Evolutionary conservation across 2,113 vertebrate species (phyloP).

Genomic region (Seriola dumerili): DNA sequence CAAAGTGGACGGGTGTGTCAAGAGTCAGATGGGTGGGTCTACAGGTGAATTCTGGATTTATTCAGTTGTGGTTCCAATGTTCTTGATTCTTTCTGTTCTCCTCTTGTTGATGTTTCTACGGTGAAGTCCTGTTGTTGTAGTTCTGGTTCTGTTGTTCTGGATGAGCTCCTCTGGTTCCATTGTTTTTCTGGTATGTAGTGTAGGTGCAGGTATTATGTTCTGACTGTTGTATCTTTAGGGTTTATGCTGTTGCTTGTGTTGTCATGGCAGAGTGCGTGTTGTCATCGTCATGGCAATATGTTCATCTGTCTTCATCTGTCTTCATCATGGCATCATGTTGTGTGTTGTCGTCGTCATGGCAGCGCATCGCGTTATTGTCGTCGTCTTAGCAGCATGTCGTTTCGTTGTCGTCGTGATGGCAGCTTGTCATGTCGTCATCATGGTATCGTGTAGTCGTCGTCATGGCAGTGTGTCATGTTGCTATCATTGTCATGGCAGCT

Average conservation of each 20-base stretch:
- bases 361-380: background rate
- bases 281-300: background rate
- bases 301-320: too few species aligned
- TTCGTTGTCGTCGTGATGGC: background rate
- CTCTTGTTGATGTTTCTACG: background rate
- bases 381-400: too few species aligned
- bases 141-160: background rate
- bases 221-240: background rate
- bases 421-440: too few species aligned
- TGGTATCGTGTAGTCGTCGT: background rate
- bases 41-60: conserved; percentile 1
- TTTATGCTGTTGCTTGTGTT: background rate
- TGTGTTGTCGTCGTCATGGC: too few species aligned
- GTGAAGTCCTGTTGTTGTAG: background rate
- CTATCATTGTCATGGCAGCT: background rate
- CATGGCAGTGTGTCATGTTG: background rate
- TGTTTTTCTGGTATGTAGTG: background rate
- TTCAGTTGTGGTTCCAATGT: background rate
- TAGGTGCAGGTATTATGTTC: too few species aligned
- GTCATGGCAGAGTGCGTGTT: background rate
- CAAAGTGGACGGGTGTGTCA: conserved; percentile 15
- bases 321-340: too few species aligned
- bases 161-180: background rate
- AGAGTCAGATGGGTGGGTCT: background rate
- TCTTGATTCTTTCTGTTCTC: background rate